Evolutionary conservation across 2,113 vertebrate genomes (phyloP).

Genomic region (Campylomormyrus tamandua): DNA sequence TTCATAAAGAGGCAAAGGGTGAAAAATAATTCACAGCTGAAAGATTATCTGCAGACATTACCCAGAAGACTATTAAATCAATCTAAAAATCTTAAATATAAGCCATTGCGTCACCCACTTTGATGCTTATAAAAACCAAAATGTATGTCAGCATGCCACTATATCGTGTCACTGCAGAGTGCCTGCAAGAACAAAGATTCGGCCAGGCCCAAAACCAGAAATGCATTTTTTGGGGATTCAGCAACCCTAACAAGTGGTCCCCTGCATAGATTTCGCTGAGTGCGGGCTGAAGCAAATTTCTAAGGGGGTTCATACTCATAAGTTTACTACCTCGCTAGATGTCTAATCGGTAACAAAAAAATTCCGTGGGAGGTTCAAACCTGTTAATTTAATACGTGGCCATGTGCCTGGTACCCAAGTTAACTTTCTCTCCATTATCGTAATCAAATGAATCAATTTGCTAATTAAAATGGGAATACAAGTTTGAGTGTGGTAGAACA

Average conservation of each 20-base stretch:
- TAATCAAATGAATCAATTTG: neutral
- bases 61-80: neutral
- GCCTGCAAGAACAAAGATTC: neutral
- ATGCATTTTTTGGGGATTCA: too few relatives aligned
- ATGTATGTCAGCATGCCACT: neutral
- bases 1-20: neutral
- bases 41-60: neutral
- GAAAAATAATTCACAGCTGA: neutral
- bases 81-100: neutral
- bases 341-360: neutral
- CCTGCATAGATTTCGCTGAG: neutral
- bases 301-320: neutral
- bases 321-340: neutral
- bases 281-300: neutral
- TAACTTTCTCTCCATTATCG: neutral
- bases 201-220: neutral
- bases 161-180: neutral
- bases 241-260: neutral
- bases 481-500: neutral
- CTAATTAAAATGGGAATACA: neutral
- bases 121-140: neutral
- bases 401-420: neutral
- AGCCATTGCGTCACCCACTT: neutral
- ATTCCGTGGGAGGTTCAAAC: too few relatives aligned
- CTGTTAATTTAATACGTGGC: too few relatives aligned